phyloP scores from a whole-genome alignment of 2,888 invertebrate species.

The Escarpia spicata region DNA sequence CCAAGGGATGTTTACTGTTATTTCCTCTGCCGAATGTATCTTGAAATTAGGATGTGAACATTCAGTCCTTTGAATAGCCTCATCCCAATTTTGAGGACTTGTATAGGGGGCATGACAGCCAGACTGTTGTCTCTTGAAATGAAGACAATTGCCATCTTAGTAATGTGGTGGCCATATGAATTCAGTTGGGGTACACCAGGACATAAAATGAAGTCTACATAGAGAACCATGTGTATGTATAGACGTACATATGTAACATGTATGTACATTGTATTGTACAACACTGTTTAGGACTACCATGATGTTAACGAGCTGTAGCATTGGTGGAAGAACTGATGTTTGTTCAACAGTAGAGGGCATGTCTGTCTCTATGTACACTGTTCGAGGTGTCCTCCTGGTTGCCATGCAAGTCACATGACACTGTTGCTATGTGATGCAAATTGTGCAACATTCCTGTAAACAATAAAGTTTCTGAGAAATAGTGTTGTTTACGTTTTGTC shows the following conservation, averaged over 20 bases:
- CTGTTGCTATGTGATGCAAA: constrained; percentile 4
- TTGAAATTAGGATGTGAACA: not conserved
- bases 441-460: constrained; percentile 4
- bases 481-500: not conserved
- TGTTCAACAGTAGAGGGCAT: not conserved
- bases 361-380: not conserved
- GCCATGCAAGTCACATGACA: not conserved
- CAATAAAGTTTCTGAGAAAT: constrained; percentile 12
- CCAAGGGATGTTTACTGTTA: not conserved
- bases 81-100: not conserved
- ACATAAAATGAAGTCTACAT: not conserved
- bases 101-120: not conserved
- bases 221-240: not conserved
- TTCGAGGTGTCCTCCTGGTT: not conserved
- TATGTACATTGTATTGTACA: not conserved
- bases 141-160: not conserved
- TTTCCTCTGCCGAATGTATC: not conserved
- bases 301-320: not conserved
- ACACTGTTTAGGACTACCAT: not conserved
- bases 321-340: not conserved
- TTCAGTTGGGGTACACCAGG: not conserved
- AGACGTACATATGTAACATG: not conserved
- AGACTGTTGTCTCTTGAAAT: not conserved
- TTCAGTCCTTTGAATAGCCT: not conserved
- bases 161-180: not conserved